Evolutionary conservation across 2,113 vertebrate species (phyloP), one percentile per base, ranked within the genome.

Genomic region (Solea senegalensis): DNA sequence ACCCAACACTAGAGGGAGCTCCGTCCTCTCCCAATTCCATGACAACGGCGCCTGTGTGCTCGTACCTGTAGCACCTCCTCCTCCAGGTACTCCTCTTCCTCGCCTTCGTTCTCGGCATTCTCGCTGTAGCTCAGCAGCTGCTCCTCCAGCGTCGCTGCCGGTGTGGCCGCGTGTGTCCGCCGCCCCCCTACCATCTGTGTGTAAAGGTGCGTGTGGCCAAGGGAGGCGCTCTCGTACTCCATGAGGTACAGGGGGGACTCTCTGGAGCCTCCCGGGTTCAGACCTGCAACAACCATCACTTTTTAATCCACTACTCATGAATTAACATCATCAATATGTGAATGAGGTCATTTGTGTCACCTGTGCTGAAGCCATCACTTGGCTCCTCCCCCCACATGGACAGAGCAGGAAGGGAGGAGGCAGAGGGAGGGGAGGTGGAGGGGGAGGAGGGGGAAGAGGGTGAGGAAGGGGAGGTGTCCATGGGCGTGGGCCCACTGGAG

Each of bases 41-140:
- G 34, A 34, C 34, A 4, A 34, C 3, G 5, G 34, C 34, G 5
- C 5, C 5, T 34, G 34, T 2, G 45, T 48, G 11, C 14, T 10
- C 11, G 41, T 72, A 96, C 95, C 95, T 95, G 94, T 65, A 95
- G 90, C 65, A 94, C 88, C 11, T 95, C 95, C 28, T 94, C 80
- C 3, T 91, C 88, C 60, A 91, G 82, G 9, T 83, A 92, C 3
- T 91, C 89, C 53, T 86, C 87, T 16, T 89, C 86, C 41, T 86
- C 87, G 3, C 64, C 92, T 15, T 92, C 90, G 3, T 95, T 95
- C 81, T 95, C 95, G 0, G 88, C 72, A 14, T 94, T 93, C 76
- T 94, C 91, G 3, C 80, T 91, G 72, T 92, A 92, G n/a, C 81
- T 91, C 58, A 91, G 82, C 79, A 94, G 81, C 74, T 93, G 88